Conservation (phyloP, 2,113 vertebrate species). For the Stomatorhinus ivindoensis region DNA sequence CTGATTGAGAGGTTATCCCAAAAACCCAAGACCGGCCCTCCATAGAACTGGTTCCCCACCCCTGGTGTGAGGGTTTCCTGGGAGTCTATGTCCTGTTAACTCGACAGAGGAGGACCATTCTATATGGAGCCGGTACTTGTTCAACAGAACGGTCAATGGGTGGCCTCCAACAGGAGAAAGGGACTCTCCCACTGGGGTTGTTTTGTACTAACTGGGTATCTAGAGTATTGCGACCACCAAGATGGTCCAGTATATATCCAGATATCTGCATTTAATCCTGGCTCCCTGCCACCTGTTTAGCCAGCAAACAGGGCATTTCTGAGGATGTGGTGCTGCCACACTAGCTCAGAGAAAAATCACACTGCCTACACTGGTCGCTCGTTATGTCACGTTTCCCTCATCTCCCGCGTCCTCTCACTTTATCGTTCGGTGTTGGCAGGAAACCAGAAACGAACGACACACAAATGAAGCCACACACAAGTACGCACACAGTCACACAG, state of each 20-base stretch:
- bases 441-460: too few relatives aligned
- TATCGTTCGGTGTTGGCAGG: background rate
- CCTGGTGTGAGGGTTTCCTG: background rate
- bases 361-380: background rate
- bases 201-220: background rate
- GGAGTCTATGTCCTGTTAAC: background rate
- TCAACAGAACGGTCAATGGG: background rate
- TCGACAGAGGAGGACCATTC: background rate
- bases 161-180: background rate
- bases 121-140: background rate
- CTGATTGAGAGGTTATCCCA: too few relatives aligned
- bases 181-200: background rate
- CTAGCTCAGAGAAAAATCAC: background rate
- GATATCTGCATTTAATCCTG: background rate
- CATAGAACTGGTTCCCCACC: too few relatives aligned
- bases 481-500: background rate
- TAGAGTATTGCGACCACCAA: background rate
- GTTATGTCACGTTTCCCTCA: background rate
- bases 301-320: background rate
- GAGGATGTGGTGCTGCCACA: background rate
- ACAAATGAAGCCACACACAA: background rate
- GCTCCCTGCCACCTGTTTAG: background rate
- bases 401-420: background rate
- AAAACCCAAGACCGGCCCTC: too few relatives aligned
- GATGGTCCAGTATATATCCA: background rate